A percentile compares a stretch with the other conserved stretches of the same genome.
phyloP scores from a whole-genome alignment of 2,888 invertebrate genomes.

The Gari tellinella region DNA sequence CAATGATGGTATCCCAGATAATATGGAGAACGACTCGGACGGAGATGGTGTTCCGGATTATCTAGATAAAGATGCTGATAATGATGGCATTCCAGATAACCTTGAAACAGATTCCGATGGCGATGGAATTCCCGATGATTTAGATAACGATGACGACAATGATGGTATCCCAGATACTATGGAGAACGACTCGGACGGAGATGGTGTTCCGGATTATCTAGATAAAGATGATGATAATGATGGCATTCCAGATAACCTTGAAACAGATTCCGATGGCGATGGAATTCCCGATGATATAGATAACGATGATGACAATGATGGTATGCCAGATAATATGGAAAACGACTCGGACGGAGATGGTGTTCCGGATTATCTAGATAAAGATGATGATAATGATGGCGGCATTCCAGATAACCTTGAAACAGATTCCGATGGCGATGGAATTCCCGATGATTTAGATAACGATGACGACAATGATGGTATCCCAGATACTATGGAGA shows the following conservation, averaged over 20 bases:
- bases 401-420: slow-evolving; percentile 71
- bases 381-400: slow-evolving; percentile 79
- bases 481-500: slow-evolving; percentile 23
- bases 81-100: slow-evolving; percentile 80
- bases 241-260: slow-evolving; percentile 72
- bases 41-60: slow-evolving; percentile 79
- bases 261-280: slow-evolving; percentile 78
- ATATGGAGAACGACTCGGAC: slow-evolving; percentile 74
- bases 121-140: slow-evolving; percentile 76
- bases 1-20: slow-evolving; percentile 70
- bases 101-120: slow-evolving; percentile 70
- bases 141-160: slow-evolving; percentile 74
- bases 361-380: slow-evolving; percentile 72
- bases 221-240: slow-evolving; percentile 65
- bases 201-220: slow-evolving; percentile 73
- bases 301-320: slow-evolving; percentile 73
- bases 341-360: slow-evolving; percentile 47
- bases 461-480: slow-evolving; percentile 70
- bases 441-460: slow-evolving; percentile 73
- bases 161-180: slow-evolving; percentile 75
- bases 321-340: slow-evolving; percentile 68
- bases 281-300: slow-evolving; percentile 74
- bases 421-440: slow-evolving; percentile 70
- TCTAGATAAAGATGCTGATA: slow-evolving; percentile 69
- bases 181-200: slow-evolving; percentile 67